These are phyloP conservation scores for Muraenolepis orangiensis DNA, from an alignment of 2,797 vertebrate species.

Conservation along the genomic window DNA sequence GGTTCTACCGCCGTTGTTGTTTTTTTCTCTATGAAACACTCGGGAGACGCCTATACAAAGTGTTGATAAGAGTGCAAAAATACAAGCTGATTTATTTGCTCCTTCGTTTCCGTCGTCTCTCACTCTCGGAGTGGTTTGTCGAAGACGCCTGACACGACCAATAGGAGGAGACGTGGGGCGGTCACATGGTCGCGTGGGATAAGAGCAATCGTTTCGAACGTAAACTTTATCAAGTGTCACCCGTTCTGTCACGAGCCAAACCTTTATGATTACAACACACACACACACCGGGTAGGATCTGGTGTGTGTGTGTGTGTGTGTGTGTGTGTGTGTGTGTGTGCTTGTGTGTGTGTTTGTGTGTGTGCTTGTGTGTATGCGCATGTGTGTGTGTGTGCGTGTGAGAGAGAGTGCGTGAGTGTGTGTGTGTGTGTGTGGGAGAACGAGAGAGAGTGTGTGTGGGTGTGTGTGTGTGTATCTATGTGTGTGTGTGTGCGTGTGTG, in stretches of 20 bases:
- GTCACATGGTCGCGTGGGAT: not conserved
- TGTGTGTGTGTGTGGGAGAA: not conserved
- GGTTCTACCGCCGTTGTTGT: slow-evolving; percentile 41
- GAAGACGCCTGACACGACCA: not conserved
- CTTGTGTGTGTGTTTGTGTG: not conserved
- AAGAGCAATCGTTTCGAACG: not conserved
- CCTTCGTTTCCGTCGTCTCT: not conserved
- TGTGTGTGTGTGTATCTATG: not conserved
- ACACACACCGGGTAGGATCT: not conserved
- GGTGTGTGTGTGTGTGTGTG: too few species aligned
- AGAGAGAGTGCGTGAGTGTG: too few species aligned
- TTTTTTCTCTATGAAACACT: slow-evolving; percentile 11
- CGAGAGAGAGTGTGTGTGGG: not conserved
- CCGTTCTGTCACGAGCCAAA: not conserved
- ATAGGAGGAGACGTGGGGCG: not conserved
- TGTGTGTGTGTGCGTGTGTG: slow-evolving; percentile 12
- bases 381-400: too few species aligned
- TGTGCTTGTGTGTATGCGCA: not conserved
- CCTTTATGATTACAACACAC: not conserved
- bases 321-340: too few species aligned
- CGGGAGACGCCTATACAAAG: slow-evolving; percentile 13
- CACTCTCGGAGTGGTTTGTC: not conserved
- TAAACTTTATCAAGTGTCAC: not conserved
- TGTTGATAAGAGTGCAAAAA: slow-evolving; percentile 1
- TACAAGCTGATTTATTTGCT: not conserved